These are phyloP conservation scores for Enteromius argenteus DNA, from an alignment of 2,797 vertebrate genomes.

Conservation along the genomic window DNA sequence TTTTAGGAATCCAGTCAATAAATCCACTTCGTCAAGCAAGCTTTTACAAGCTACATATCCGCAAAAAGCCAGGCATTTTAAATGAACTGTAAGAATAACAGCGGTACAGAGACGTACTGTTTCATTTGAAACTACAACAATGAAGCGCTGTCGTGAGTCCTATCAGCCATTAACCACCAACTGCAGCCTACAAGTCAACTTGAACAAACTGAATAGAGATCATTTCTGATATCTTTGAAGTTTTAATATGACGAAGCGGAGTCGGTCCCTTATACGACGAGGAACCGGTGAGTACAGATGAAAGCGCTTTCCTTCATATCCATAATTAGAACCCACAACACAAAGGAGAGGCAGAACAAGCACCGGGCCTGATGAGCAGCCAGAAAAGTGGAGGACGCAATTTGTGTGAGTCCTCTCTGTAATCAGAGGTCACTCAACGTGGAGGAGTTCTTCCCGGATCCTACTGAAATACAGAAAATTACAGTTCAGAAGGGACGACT, in stretches of 20 bases:
- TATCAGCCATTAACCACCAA: slow-evolving; percentile 42
- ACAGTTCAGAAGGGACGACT: slow-evolving; percentile 70
- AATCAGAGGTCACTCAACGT: slow-evolving; percentile 66
- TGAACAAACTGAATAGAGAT: slow-evolving; percentile 30
- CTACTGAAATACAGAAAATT: slow-evolving; percentile 73
- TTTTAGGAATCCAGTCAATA: not conserved
- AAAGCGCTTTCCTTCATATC: slow-evolving; percentile 72
- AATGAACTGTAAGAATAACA: not conserved
- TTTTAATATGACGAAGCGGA: slow-evolving; percentile 51
- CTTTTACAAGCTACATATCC: slow-evolving; percentile 11
- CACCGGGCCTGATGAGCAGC: slow-evolving; percentile 60
- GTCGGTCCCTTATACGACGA: slow-evolving; percentile 50
- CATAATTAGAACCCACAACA: slow-evolving; percentile 67
- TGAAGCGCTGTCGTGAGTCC: not conserved
- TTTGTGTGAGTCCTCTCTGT: slow-evolving; percentile 70
- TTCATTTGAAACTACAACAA: slow-evolving; percentile 31
- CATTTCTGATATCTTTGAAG: slow-evolving; percentile 70
- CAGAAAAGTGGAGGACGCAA: slow-evolving; percentile 72
- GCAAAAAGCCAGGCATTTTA: not conserved
- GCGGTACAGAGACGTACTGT: not conserved
- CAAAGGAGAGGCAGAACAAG: slow-evolving; percentile 53
- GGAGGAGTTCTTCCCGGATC: slow-evolving; percentile 61
- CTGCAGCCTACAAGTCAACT: slow-evolving; percentile 22
- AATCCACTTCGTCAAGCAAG: not conserved
- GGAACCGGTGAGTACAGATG: slow-evolving; percentile 69